Conservation (phyloP, 2,888 invertebrate genomes). For the Pherbina coryleti region DNA sequence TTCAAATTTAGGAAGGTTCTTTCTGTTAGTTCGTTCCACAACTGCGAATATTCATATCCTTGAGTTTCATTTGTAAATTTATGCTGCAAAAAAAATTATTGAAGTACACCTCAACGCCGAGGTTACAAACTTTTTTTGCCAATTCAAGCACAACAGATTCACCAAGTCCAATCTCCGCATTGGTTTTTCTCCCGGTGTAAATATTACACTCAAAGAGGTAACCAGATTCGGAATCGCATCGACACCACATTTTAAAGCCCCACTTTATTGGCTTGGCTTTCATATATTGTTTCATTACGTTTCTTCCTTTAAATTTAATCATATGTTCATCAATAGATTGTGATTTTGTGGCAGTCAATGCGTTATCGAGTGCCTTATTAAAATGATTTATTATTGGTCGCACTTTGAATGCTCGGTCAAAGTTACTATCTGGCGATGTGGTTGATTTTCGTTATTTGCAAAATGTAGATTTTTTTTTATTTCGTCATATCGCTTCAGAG, state of each 20-base stretch:
- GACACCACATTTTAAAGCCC: constrained; percentile 26
- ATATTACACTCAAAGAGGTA: neutral
- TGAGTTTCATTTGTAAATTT: neutral
- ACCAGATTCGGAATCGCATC: neutral
- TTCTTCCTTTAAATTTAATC: neutral
- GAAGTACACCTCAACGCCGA: too few relatives aligned
- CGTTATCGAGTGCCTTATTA: neutral
- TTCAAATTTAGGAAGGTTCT: neutral
- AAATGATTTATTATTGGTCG: neutral
- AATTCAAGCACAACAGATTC: too few relatives aligned
- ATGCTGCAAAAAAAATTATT: constrained; percentile 1
- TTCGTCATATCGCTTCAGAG: neutral
- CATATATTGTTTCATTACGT: neutral
- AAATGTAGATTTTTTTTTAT: neutral
- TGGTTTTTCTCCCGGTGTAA: neutral
- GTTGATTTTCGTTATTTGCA: neutral
- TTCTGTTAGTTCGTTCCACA: constrained; percentile 13
- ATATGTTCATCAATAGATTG: neutral
- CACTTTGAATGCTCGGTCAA: neutral
- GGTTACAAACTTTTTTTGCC: too few relatives aligned
- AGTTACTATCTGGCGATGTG: neutral
- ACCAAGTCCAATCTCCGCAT: neutral
- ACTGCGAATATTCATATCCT: constrained; percentile 5
- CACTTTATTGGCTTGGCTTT: neutral
- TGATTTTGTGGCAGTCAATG: neutral